Base-by-base conservation (phyloP, 2,888 invertebrate species). In the Ornithoptera priamus region DNA sequence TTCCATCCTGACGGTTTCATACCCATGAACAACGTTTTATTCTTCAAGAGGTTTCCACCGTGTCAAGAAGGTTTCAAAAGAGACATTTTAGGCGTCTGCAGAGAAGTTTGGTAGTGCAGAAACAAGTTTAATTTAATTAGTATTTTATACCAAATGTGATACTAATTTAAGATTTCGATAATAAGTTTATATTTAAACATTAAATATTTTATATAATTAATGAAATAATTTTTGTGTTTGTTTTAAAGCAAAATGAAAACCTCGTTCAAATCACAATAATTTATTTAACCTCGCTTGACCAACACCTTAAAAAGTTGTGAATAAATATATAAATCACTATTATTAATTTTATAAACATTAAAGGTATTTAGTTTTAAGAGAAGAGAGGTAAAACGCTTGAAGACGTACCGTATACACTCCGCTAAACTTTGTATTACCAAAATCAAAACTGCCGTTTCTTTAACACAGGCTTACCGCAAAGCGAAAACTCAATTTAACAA, bases 11-110 rank as follows among this genome's bases (percentile, higher is more conserved):
- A 77, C 58, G 80, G 85, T 50, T 86, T 87, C 70, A 86, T 90
- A 22, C 91, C 90, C 0, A 75, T 85, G 22, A 90, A 90, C 76
- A 86, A 80, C 66, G 77, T 76, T 0, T 30, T 83, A 5, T 88
- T 81, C 75, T 90, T 91, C 76, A 82, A 80, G 72, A 78, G 71
- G 2, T 80, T 80, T 62, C 77, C 79, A 20, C 87, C 89, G 0
- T 92, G 92, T 46, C 80, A 82, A 6, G 82, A 87, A 0, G 92
- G 91, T 2, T 85, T 81, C 72, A 80, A 83, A 69, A 81, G 88
- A n/a, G 92, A 92, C 68, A 71, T 84, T 0, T 74, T 85, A 2
- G 92, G 92, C 18, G 77, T 88, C 50, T 92, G 92, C 71, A 81
- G 92, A 60, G 92, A 92, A 73, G 90, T 92, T 36, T 92, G 92